Evolutionary conservation across 2,113 vertebrate species (phyloP).

Genomic region (Vireo altiloquus): DNA sequence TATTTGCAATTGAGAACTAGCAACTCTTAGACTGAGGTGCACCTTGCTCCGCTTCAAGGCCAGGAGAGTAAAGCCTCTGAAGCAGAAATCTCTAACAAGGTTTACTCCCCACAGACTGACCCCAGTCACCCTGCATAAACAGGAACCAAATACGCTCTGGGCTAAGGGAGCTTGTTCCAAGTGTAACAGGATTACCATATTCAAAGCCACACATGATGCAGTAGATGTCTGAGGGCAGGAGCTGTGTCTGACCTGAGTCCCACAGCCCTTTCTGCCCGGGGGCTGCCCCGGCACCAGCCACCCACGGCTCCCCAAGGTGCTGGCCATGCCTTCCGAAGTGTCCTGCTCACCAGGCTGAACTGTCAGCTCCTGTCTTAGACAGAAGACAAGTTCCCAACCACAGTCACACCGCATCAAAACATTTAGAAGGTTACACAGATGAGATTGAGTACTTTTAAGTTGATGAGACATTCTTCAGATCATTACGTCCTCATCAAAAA

Average conservation of each 20-base stretch:
- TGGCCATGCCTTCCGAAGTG: neutral
- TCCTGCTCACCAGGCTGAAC: neutral
- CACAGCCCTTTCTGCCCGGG: no score
- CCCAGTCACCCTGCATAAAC: neutral
- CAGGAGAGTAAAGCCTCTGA: neutral
- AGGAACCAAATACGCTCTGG: neutral
- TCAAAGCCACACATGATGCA: fast-evolving
- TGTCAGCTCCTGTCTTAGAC: neutral
- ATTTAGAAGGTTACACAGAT: conserved; percentile 31
- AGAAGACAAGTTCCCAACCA: neutral
- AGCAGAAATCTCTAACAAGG: neutral
- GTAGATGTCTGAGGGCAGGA: neutral
- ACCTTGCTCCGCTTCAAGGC: neutral
- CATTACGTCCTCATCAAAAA: conserved; percentile 47
- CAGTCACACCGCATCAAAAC: neutral
- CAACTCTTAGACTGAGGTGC: neutral
- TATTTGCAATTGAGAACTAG: neutral
- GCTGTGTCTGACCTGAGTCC: neutral
- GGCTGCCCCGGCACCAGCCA: fast-evolving
- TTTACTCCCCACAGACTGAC: neutral
- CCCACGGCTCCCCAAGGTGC: neutral
- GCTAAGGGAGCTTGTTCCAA: neutral
- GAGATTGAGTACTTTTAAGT: conserved; percentile 12
- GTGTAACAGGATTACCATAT: neutral
- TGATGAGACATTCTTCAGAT: conserved; percentile 47